These are phyloP conservation scores for Macroramphosus scolopax DNA, from an alignment of 2,797 vertebrate species.

Conservation along the genomic window DNA sequence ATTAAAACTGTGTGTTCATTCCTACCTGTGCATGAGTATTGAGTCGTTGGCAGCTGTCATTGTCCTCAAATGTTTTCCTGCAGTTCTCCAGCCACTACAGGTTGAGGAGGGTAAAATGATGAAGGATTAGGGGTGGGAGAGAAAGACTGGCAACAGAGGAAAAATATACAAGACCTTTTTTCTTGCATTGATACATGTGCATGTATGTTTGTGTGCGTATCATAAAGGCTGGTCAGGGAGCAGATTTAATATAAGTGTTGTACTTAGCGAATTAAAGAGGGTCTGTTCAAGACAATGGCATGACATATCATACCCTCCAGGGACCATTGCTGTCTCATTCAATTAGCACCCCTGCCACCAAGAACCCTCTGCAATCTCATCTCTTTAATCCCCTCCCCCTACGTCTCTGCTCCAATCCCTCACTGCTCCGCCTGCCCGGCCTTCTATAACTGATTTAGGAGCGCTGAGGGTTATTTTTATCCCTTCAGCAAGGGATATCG, in stretches of 20 bases:
- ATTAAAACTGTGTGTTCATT: neutral
- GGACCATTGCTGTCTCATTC: slow-evolving; percentile 78
- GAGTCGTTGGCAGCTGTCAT: slow-evolving; percentile 80
- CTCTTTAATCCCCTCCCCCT: slow-evolving; percentile 56
- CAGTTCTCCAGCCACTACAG: slow-evolving; percentile 96
- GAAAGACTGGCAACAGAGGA: neutral
- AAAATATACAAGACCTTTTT: slow-evolving; percentile 1
- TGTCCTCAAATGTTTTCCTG: slow-evolving; percentile 92
- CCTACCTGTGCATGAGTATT: slow-evolving; percentile 89
- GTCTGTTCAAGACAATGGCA: slow-evolving; percentile 61
- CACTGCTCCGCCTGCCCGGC: slow-evolving; percentile 39
- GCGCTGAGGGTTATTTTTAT: slow-evolving; percentile 71
- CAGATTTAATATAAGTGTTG: slow-evolving; percentile 84
- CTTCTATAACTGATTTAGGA: slow-evolving; percentile 72
- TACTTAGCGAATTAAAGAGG: slow-evolving; percentile 82
- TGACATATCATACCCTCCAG: slow-evolving; percentile 70
- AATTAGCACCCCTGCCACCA: slow-evolving; percentile 82
- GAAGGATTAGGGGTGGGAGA: slow-evolving; percentile 1
- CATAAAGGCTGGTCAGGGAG: slow-evolving; percentile 40
- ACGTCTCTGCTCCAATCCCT: slow-evolving; percentile 10
- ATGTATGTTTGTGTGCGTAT: slow-evolving; percentile 11
- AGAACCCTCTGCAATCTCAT: slow-evolving; percentile 77
- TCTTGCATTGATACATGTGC: neutral
- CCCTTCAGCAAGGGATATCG: slow-evolving; percentile 42
- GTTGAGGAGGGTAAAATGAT: slow-evolving; percentile 15